Evolutionary conservation across 1,140 invertebrate genomes (phyloP), one percentile per base, ranked within the genome.

Genomic region (Drosophila ficusphila): DNA sequence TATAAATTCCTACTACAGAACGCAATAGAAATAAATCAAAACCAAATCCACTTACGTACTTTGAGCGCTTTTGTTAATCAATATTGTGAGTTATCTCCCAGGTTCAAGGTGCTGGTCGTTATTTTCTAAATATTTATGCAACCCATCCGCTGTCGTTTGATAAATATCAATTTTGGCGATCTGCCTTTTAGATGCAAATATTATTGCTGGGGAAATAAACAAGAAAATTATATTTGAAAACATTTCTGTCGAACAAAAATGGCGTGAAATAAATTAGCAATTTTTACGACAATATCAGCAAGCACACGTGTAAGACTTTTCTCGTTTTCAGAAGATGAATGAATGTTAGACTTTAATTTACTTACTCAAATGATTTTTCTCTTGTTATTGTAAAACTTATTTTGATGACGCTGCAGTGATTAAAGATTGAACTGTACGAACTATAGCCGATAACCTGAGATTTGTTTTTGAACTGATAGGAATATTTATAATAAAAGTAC

Each of bases 391-490:
- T 42, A 31, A 23, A 38, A 31, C 31, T 31, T 65, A 29, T 49
- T 65, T 65, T 38, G 61, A 65, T 65, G 61, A 64, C 41, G 14
- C 9, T 38, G 41, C 41, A 23, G 5, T 21, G 33, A 9, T 14
- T 42, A 29, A n/a, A 49, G 19, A 38, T 36, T 2, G 18, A 34
- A 34, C n/a, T 31, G 23, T 56, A 38, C 49, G 29, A 58, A 49
- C 29, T 49, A 56, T 2, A 44, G 19, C 31, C 34, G 54, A 72
- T 72, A 72, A 61, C 46, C 56, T 44, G 2, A 31, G 19, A 3
- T 48, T 27, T 12, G 47, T 12, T 64, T 42, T 65, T 65, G 25
- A 48, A 58, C 65, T 57, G 69, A 72, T 72, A 61, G n/a, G 31
- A 38, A 72, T 52, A n/a, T 21, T 14, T 12, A 6, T 3, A 7